phyloP scores from a whole-genome alignment of 1,140 invertebrate species.

The Eriosoma lanigerum region DNA sequence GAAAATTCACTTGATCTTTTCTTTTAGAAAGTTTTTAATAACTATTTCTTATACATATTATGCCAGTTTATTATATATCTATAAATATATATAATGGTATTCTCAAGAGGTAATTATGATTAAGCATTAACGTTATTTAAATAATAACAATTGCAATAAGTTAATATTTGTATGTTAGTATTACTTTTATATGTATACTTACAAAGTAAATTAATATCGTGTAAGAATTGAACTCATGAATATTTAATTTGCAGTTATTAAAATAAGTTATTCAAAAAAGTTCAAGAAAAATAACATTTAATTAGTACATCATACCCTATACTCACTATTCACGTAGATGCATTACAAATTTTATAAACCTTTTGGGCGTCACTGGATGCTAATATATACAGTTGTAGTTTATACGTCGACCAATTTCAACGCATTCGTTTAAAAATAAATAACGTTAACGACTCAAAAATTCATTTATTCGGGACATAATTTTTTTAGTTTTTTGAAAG shows the following conservation, averaged over 20 bases:
- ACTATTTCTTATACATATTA: neutral
- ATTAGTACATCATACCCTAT: neutral
- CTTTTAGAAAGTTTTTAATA: slow-evolving; percentile 6
- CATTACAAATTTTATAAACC: neutral
- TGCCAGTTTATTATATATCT: no score
- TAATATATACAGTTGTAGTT: neutral
- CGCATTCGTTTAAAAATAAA: no score
- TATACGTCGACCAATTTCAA: no score
- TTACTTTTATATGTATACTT: neutral
- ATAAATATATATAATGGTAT: neutral
- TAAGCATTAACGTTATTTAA: neutral
- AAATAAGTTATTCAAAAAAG: neutral
- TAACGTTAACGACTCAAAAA: no score
- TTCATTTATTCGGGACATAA: no score
- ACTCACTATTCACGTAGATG: neutral
- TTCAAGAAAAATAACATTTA: no score
- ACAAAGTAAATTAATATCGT: neutral
- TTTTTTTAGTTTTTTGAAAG: no score
- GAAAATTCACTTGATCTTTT: neutral
- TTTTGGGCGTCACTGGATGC: neutral
- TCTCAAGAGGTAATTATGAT: slow-evolving; percentile 21
- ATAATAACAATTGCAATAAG: no score
- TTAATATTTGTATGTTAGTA: neutral
- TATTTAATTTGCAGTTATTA: neutral
- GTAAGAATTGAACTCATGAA: neutral